These are phyloP conservation scores for Catajapyx aquilonaris DNA, from an alignment of 1,140 invertebrate genomes.

Conservation along the genomic window DNA sequence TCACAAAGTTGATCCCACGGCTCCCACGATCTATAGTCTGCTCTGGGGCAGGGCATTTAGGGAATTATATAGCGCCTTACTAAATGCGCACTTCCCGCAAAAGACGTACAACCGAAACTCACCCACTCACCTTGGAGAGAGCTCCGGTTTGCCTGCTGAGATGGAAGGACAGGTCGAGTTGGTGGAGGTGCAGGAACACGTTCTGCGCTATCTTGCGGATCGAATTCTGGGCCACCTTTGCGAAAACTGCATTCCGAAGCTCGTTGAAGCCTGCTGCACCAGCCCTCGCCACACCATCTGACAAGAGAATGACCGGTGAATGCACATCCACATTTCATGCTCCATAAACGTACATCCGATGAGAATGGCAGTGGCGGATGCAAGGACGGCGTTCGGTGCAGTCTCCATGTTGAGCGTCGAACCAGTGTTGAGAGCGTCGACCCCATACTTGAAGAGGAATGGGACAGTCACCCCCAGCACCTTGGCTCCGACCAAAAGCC, in stretches of 20 bases:
- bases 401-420: constrained; percentile 38
- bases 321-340: neutral
- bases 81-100: too few relatives aligned
- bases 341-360: constrained; percentile 78
- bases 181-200: constrained; percentile 93
- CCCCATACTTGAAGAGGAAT: constrained; percentile 87
- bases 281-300: constrained; percentile 83
- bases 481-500: constrained; percentile 59
- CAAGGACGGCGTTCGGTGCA: constrained; percentile 45
- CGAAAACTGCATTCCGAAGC: constrained; percentile 92
- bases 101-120: too few relatives aligned
- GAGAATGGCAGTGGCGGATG: constrained; percentile 54
- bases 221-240: constrained; percentile 92
- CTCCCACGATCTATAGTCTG: constrained; percentile 71
- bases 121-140: constrained; percentile 49
- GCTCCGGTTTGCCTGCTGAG: constrained; percentile 81
- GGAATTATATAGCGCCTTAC: too few relatives aligned
- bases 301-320: neutral
- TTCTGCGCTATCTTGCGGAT: constrained; percentile 85
- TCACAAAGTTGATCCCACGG: constrained; percentile 91
- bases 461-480: constrained; percentile 81
- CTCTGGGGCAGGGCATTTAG: too few relatives aligned
- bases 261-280: constrained; percentile 87
- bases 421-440: constrained; percentile 69
- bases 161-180: constrained; percentile 88